Percentiles rank a stretch among this genome's conserved stretches.
Conservation (phyloP, 2,113 vertebrate species). For the Proteles cristata region DNA sequence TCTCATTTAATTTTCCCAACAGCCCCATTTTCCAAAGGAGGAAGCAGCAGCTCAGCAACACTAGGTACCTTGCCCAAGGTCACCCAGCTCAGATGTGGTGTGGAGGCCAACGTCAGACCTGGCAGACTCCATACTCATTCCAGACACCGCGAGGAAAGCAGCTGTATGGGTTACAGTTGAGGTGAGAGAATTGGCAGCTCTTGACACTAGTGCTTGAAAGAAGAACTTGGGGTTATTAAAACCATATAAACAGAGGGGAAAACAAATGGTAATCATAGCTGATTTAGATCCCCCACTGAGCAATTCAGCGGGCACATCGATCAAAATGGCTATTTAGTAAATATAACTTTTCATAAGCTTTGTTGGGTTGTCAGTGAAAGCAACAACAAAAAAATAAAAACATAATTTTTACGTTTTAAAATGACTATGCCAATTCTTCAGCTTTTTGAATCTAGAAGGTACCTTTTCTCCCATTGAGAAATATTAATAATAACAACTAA, state of each 20-base stretch:
- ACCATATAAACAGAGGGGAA: background rate
- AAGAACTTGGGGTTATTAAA: background rate
- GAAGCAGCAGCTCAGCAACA: background rate
- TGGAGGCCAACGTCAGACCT: background rate
- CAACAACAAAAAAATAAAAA: conserved; percentile 20
- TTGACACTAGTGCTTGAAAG: background rate
- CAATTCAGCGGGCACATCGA: background rate
- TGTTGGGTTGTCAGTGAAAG: background rate
- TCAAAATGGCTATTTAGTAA: background rate
- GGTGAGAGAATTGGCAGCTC: background rate
- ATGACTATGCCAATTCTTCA: background rate
- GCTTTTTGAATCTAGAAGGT: conserved; percentile 11
- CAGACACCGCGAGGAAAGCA: background rate
- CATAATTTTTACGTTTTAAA: conserved; percentile 4
- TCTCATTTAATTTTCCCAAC: conserved; percentile 27
- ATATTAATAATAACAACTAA: background rate
- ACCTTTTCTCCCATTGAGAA: conserved; percentile 20
- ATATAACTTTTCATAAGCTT: background rate
- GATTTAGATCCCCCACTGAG: background rate
- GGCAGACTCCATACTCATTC: background rate
- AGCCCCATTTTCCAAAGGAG: background rate
- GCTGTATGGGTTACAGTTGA: background rate
- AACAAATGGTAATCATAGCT: background rate
- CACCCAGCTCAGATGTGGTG: background rate
- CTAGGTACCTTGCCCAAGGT: background rate